Conservation (phyloP, 2,797 vertebrate genomes). For the Typhlichthys subterraneus region DNA sequence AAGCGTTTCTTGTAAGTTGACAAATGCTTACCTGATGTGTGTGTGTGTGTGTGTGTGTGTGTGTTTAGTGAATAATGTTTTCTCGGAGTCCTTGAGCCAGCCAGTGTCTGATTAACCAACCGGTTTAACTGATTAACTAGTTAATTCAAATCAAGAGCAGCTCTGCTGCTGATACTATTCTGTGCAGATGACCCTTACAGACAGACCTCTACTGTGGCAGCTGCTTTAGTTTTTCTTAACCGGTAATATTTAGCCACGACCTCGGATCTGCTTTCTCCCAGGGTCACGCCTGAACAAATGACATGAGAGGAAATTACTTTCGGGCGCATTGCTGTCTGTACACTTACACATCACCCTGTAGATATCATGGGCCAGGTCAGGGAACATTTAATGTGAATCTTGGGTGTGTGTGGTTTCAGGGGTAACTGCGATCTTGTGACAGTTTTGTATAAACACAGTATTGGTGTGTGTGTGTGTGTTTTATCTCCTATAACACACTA, state of each 20-base stretch:
- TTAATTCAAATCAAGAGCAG: conserved; percentile 44
- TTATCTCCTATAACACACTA: too few relatives aligned
- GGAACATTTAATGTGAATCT: conserved; percentile 20
- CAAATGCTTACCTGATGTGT: background rate
- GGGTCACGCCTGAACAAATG: conserved; percentile 64
- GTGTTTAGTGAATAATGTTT: background rate
- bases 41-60: background rate
- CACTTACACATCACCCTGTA: conserved; percentile 49
- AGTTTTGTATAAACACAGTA: background rate
- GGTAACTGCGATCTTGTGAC: too few relatives aligned
- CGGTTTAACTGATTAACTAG: conserved; percentile 9
- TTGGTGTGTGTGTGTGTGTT: background rate
- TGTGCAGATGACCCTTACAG: conserved; percentile 25
- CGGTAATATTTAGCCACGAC: conserved; percentile 60
- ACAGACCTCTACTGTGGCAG: conserved; percentile 28
- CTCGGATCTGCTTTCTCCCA: conserved; percentile 41
- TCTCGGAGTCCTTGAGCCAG: background rate
- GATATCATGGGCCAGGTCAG: conserved; percentile 30
- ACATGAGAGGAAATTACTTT: conserved; percentile 68
- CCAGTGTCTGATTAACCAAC: conserved; percentile 34
- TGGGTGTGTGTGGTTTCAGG: background rate
- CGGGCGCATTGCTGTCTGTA: conserved; percentile 57
- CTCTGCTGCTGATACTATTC: conserved; percentile 47
- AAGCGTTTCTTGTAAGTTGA: conserved; percentile 14
- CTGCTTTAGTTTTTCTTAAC: conserved; percentile 11